Base-by-base conservation (phyloP, 1,140 invertebrate genomes). In the Zeugodacus cucurbitae region DNA sequence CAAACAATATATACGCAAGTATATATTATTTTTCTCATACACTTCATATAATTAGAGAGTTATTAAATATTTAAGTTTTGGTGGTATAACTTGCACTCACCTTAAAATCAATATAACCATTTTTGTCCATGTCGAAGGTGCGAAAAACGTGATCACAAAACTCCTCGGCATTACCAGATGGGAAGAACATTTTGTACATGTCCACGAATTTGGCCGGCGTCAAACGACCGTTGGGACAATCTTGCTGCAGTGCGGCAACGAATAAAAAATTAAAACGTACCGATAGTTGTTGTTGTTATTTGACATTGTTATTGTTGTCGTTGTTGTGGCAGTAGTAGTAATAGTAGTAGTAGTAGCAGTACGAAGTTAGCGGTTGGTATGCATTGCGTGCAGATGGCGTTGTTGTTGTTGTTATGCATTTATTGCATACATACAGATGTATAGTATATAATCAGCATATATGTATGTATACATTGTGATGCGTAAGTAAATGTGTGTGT, bases 171-270 rank as follows among this genome's bases (percentile, higher is more conserved):
- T 99, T 98, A 87, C 99, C 98, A 91, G 97, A 98, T 17, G 99
- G 98, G 94, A 99, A 99, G 95, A 99, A 98, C 97, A 98, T 98
- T 96, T 98, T 99, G 95, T 99, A 99, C 96, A 99, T 99, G 95
- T 99, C 98, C 91, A 99, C 98, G 94, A 99, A 99, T 95, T 99
- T 99, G 87, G 98, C 97, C 86, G 98, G 98, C 67, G 98, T 99
- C 91, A 99, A 94, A 93, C 98, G 96, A 88, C 99, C 99, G 94
- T 99, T 99, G 22, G 99, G 99, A 95, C 99, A 99, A 94, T 99
- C 99, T 98, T 99, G 98, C 98, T 99, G 96, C 89, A 97, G 41
- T 96, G 88, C 32, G 64, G 29, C 29, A n/a, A 88, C 67, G 34
- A 54, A 54, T 54, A 54, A 54, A 11, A 54, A 54, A 54, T 17